Evolutionary conservation across 2,113 vertebrate species (phyloP).

Genomic region (Ammodytes dubius): DNA sequence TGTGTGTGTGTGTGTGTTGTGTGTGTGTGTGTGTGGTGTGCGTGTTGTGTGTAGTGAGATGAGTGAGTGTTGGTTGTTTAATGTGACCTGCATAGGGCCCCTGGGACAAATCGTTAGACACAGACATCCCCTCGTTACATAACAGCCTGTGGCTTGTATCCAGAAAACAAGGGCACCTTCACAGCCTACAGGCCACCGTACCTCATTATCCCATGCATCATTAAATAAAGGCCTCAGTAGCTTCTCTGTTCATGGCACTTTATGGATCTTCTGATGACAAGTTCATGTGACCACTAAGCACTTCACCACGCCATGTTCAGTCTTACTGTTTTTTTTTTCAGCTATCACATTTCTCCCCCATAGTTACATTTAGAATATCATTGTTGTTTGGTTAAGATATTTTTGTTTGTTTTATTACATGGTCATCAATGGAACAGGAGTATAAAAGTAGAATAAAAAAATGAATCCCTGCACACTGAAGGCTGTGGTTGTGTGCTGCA

Average conservation of each 20-base stretch:
- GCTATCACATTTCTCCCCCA: not conserved
- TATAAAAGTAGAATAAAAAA: not conserved
- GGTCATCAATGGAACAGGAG: not conserved
- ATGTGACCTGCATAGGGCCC: slow-evolving; percentile 32
- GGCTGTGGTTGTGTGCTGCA: not conserved
- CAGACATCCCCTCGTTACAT: slow-evolving; percentile 28
- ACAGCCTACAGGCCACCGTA: slow-evolving; percentile 39
- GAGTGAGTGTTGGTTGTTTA: too few species aligned
- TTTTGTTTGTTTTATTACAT: not conserved
- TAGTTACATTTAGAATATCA: not conserved
- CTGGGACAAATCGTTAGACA: slow-evolving; percentile 44
- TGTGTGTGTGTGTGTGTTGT: slow-evolving; percentile 24
- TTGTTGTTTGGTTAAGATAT: not conserved
- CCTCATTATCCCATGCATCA: slow-evolving; percentile 12
- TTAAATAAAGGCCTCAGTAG: not conserved
- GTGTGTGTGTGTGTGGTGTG: slow-evolving; percentile 42
- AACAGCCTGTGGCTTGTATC: slow-evolving; percentile 59
- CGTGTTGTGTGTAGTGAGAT: too few species aligned
- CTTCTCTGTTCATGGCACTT: not conserved
- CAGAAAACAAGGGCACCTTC: slow-evolving; percentile 63
- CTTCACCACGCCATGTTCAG: not conserved
- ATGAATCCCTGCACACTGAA: not conserved
- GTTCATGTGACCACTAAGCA: not conserved
- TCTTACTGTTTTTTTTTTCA: not conserved
- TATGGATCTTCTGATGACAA: not conserved